Conservation (phyloP, 2,797 vertebrate genomes). For the Petrocephalus sullivani region DNA sequence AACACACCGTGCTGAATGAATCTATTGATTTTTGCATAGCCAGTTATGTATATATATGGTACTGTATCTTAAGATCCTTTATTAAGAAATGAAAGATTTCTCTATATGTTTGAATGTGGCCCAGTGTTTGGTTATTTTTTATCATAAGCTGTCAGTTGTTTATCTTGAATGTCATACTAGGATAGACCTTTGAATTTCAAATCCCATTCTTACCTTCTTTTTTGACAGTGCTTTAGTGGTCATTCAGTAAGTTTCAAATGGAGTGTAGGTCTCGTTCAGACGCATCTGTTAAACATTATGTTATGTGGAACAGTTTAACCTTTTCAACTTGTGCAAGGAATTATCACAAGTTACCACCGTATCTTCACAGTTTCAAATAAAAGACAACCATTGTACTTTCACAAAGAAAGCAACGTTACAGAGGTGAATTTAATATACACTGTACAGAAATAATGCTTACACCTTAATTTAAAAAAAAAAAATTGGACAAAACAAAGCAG, state of each 20-base stretch:
- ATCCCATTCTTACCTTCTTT: background rate
- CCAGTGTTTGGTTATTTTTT: background rate
- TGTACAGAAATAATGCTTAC: constrained; percentile 11
- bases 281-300: background rate
- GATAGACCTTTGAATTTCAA: background rate
- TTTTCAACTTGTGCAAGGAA: background rate
- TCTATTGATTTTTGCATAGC: background rate
- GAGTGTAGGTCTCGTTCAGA: background rate
- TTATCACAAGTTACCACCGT: background rate
- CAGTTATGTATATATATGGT: too few species aligned
- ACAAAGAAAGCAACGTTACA: background rate
- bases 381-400: background rate
- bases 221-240: background rate
- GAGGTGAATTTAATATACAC: background rate
- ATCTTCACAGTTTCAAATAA: background rate
- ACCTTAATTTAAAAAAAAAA: background rate
- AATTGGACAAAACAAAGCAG: background rate
- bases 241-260: background rate
- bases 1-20: background rate
- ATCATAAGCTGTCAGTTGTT: background rate
- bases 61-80: background rate
- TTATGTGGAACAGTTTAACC: background rate
- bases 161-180: background rate
- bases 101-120: background rate
- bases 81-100: background rate